Evolutionary conservation across 1,140 invertebrate species (phyloP).

Genomic region (Apis dorsata): DNA sequence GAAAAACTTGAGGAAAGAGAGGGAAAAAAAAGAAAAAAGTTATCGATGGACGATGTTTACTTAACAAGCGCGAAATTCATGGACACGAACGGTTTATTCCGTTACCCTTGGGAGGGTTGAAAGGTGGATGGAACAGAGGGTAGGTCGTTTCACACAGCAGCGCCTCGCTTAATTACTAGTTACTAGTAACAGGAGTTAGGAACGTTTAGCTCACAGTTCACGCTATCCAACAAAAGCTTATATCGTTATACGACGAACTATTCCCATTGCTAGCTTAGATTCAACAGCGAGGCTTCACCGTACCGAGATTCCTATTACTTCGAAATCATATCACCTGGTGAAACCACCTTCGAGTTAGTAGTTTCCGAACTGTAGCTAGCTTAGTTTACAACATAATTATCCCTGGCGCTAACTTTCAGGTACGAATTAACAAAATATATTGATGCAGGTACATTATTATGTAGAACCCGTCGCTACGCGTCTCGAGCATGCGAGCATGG

Average conservation of each 20-base stretch:
- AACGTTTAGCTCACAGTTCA: constrained; percentile 72
- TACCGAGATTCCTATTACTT: constrained; percentile 61
- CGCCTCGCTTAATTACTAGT: constrained; percentile 76
- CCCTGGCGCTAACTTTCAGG: constrained; percentile 29
- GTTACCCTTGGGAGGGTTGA: constrained; percentile 52
- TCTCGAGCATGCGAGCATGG: not conserved
- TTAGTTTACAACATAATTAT: constrained; percentile 62
- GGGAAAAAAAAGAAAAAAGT: not conserved
- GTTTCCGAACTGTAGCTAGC: constrained; percentile 50
- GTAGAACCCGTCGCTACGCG: not conserved
- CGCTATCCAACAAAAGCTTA: constrained; percentile 66
- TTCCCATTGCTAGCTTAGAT: constrained; percentile 63
- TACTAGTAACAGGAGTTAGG: constrained; percentile 73
- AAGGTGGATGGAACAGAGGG: constrained; percentile 50
- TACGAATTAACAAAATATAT: constrained; percentile 51
- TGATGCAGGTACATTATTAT: constrained; percentile 39
- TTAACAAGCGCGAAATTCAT: constrained; percentile 44
- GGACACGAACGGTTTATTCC: constrained; percentile 58
- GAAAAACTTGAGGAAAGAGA: not conserved
- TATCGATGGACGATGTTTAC: constrained; percentile 26
- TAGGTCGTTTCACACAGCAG: constrained; percentile 73
- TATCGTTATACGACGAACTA: constrained; percentile 59
- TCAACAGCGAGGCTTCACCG: constrained; percentile 56
- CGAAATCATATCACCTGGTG: constrained; percentile 61
- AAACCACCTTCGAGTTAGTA: constrained; percentile 53